phyloP scores from a whole-genome alignment of 2,888 invertebrate genomes.

The Amphimallon solstitiale region DNA sequence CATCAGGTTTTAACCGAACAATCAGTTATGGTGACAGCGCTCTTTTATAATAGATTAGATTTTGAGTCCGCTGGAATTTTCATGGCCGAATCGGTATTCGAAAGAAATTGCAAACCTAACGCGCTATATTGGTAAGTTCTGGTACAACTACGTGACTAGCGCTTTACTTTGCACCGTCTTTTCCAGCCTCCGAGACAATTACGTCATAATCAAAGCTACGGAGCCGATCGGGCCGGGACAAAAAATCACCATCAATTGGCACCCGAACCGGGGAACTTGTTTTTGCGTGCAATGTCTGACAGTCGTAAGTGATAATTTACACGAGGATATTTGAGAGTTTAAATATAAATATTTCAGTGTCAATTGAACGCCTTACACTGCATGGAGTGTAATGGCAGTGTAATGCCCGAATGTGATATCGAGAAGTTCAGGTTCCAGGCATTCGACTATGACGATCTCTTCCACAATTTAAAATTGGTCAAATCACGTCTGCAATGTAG shows the following conservation, averaged over 20 bases:
- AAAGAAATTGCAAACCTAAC: slow-evolving; percentile 50
- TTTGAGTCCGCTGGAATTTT: slow-evolving; percentile 49
- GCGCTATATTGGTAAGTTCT: slow-evolving; percentile 48
- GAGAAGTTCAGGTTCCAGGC: slow-evolving; percentile 7
- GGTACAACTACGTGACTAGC: background rate
- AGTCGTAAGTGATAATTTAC: background rate
- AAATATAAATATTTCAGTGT: background rate
- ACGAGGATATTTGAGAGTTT: background rate
- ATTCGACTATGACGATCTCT: slow-evolving; percentile 18
- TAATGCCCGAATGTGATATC: background rate
- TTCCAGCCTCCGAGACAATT: slow-evolving; percentile 47
- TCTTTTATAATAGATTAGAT: slow-evolving; percentile 43
- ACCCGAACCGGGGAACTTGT: slow-evolving; percentile 7
- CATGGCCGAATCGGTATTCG: slow-evolving; percentile 47
- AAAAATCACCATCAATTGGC: slow-evolving; percentile 47
- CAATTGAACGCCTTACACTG: slow-evolving; percentile 29
- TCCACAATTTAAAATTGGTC: slow-evolving; percentile 5
- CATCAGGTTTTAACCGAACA: slow-evolving; percentile 45
- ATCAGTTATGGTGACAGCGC: slow-evolving; percentile 41
- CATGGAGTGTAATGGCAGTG: slow-evolving; percentile 7
- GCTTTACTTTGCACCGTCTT: background rate
- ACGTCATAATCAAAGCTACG: slow-evolving; percentile 46
- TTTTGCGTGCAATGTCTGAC: slow-evolving; percentile 24
- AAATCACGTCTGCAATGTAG: slow-evolving; percentile 2
- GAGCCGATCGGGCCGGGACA: slow-evolving; percentile 45